phyloP scores from a whole-genome alignment of 2,113 vertebrate species.

The Tylochromis polylepis region DNA sequence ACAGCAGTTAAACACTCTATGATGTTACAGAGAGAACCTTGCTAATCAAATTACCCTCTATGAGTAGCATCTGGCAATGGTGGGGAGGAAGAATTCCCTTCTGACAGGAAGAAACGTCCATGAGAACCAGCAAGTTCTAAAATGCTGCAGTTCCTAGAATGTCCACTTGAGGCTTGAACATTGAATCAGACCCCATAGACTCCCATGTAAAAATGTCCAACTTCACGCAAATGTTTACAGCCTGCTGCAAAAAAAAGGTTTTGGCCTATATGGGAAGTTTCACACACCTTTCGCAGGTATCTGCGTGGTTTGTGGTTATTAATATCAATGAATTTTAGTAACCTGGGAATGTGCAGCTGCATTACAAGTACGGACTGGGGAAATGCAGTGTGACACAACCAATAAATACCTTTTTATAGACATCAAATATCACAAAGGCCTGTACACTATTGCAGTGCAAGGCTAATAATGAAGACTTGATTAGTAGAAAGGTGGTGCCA shows the following conservation, averaged over 20 bases:
- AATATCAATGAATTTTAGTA: neutral
- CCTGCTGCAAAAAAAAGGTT: neutral
- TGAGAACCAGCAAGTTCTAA: neutral
- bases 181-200: neutral
- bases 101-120: accelerated
- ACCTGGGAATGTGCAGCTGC: neutral
- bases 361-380: neutral
- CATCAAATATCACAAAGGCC: neutral
- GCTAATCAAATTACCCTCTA: neutral
- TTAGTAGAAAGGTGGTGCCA: neutral
- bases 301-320: too few relatives aligned
- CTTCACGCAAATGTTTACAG: neutral
- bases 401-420: neutral
- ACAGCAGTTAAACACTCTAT: neutral
- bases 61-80: neutral
- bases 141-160: neutral
- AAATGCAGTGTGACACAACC: neutral
- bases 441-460: neutral
- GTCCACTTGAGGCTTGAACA: neutral
- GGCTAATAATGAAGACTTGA: neutral
- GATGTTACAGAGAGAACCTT: neutral
- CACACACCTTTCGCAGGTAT: neutral
- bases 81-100: neutral
- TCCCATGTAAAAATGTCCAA: neutral
- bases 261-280: neutral